Conservation (phyloP, 1,140 invertebrate species). For the Drosophila teissieri region DNA sequence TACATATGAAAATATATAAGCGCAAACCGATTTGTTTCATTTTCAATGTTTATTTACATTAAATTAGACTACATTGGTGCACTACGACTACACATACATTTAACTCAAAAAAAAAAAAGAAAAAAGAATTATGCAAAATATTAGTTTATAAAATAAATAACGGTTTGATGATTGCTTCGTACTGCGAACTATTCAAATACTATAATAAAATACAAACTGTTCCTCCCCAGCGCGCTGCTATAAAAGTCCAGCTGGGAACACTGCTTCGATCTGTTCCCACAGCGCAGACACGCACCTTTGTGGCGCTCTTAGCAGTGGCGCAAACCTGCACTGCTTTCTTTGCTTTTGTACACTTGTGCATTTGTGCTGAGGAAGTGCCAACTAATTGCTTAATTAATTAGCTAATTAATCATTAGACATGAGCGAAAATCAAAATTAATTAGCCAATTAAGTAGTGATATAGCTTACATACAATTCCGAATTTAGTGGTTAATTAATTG, state of each 20-base stretch:
- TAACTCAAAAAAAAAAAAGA: constrained; percentile 19
- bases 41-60: constrained; percentile 24
- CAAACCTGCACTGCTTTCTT: constrained; percentile 2
- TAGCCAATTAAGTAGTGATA: constrained; percentile 1
- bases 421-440: not conserved
- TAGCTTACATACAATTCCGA: not conserved
- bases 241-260: constrained; percentile 3
- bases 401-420: constrained; percentile 10
- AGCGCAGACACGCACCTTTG: not conserved
- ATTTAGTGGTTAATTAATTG: constrained; percentile 1
- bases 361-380: not conserved
- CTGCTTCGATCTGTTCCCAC: not conserved
- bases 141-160: constrained; percentile 44
- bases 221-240: constrained; percentile 1
- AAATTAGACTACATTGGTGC: constrained; percentile 30
- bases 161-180: constrained; percentile 22
- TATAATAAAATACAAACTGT: constrained; percentile 67
- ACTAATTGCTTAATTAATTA: not conserved
- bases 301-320: not conserved
- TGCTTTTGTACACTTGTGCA: not conserved
- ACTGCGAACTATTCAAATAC: constrained; percentile 51
- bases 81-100: constrained; percentile 37
- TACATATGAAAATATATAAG: no score
- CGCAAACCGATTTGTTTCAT: not conserved
- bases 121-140: constrained; percentile 1